Base-by-base conservation (phyloP, 2,888 invertebrate species). In the Troglohyphantes excavatus region DNA sequence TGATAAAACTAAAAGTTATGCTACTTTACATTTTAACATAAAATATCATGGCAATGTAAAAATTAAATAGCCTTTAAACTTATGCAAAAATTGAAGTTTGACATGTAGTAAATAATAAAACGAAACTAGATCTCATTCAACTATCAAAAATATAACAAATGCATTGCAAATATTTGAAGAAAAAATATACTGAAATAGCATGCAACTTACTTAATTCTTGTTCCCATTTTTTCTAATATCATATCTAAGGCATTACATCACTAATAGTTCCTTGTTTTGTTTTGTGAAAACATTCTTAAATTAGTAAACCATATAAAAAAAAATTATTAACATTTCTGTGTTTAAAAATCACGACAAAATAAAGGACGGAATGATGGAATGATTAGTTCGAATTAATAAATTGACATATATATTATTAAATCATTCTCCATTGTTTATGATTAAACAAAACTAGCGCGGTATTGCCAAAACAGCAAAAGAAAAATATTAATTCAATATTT, bases 121-220 rank as follows among this genome's bases (percentile, higher is more conserved):
- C 21, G n/a, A n/a, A n/a, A n/a, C n/a, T n/a, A n/a, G n/a, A n/a
- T n/a, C n/a, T n/a, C n/a, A n/a, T n/a, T n/a, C n/a, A n/a, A n/a
- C n/a, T n/a, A n/a, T n/a, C n/a, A n/a, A n/a, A n/a, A n/a, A n/a
- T n/a, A n/a, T n/a, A n/a, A n/a, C n/a, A n/a, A n/a, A n/a, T n/a
- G n/a, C n/a, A n/a, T 27, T 53, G 27, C 39, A 59, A 39, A 27
- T 23, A n/a, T 2, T 26, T 6, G 6, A 23, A 73, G n/a, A 17
- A 2, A 29, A 19, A 11, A 73, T 17, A 39, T 68, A 6, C 21
- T 43, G 53, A 33, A 27, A 39, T 29, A n/a, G n/a, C n/a, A n/a
- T n/a, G n/a, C 72, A n/a, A 46, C 73, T 61, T 33, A 89, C 88
- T 82, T 89, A 33, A 89, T 89, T 75, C 88, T 75, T 19, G 88